Evolutionary conservation across 2,888 invertebrate genomes (phyloP).

Genomic region (Cerceris ruficornis): DNA sequence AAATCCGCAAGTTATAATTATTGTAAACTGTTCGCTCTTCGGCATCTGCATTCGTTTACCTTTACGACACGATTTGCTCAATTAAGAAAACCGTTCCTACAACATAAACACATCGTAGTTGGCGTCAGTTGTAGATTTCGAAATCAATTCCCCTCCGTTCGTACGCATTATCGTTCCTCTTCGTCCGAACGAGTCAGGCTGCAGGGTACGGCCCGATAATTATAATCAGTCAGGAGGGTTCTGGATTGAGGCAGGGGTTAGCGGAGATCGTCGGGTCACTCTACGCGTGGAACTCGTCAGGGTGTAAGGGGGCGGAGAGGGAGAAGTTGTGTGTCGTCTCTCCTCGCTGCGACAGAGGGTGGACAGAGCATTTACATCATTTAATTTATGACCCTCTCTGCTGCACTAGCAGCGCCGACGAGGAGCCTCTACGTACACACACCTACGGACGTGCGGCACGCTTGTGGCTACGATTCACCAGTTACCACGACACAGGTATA

Average conservation of each 20-base stretch:
- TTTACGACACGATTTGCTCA: not conserved
- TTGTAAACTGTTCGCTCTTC: too few species aligned
- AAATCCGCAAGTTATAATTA: too few species aligned
- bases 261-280: conserved; percentile 56
- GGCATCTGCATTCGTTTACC: too few species aligned
- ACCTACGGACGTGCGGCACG: conserved; percentile 13
- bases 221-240: conserved; percentile 67
- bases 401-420: conserved; percentile 61
- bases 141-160: conserved; percentile 44
- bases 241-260: conserved; percentile 45
- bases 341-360: conserved; percentile 75
- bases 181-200: conserved; percentile 39
- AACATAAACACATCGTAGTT: conserved; percentile 39
- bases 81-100: not conserved
- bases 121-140: conserved; percentile 40
- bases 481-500: conserved; percentile 65
- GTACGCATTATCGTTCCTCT: conserved; percentile 50
- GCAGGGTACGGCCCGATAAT: conserved; percentile 66
- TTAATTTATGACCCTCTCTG: conserved; percentile 80
- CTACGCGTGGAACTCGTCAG: conserved; percentile 19
- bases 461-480: conserved; percentile 2
- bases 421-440: conserved; percentile 34
- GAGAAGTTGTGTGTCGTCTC: conserved; percentile 69
- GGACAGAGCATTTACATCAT: conserved; percentile 82
- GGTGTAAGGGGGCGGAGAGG: conserved; percentile 13